Evolutionary conservation across 1,140 invertebrate genomes (phyloP), one percentile per base, ranked within the genome.

Genomic region (Manduca sexta): DNA sequence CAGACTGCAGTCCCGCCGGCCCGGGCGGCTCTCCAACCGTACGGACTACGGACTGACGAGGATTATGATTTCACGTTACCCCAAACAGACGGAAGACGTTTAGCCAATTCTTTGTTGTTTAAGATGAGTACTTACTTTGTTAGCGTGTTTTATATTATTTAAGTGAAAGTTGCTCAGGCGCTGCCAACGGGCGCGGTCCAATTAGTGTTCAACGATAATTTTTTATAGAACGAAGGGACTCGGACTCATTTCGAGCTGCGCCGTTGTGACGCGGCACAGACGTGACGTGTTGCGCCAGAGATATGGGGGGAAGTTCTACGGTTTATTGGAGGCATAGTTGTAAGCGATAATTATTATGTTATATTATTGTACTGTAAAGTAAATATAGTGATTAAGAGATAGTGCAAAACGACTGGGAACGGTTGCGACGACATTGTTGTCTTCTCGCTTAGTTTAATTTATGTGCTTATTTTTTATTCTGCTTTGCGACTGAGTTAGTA

Each of bases 151-250:
- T 65, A 76, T 81, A 80, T 81, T 74, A 70, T 84, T 78, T 45
- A 80, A 83, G 81, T 83, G 81, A 84, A 84, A 84, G 81, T 82
- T 84, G 81, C 78, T 82, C 77, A 81, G 79, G 64, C 73, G 71
- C 72, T 69, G 67, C 67, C 67, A 65, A 64, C 69, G 74, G 73
- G 71, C 75, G 73, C 70, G 76, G 70, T 77, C 77, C 76, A 69
- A 73, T 73, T 75, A 74, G 69, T 73, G 73, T 74, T 78, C 74
- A 71, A 66, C 64, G 69, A 76, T 73, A 60, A 64, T 67, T 69
- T 40, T 66, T 65, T 65, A 64, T 67, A 52, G 50, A 67, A 70
- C 66, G 49, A 60, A 70, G 69, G 66, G 64, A 74, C 57, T 64
- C 57, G 57, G 59, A 63, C 43, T 35, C n/a, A 14, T 35, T 35